Base-by-base conservation (phyloP, 2,888 invertebrate species). In the Acrocera orbiculus region DNA sequence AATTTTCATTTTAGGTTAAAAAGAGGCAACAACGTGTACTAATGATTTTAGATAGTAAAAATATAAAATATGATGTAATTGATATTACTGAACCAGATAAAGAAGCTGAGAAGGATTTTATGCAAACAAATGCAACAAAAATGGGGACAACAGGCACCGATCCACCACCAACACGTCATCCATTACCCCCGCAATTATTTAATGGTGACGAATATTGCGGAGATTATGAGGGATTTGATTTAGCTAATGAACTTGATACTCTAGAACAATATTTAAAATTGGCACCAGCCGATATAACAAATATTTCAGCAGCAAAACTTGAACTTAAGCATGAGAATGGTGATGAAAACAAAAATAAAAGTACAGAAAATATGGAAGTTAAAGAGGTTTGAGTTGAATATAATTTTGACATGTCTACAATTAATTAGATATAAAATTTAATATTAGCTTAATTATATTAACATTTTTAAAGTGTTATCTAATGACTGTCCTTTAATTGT, bases 81-180 rank as follows among this genome's bases (percentile, higher is more conserved):
- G 96, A 96, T 62, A 92, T 96, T 51, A 82, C 93, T 31, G 92
- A 92, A 58, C 90, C 93, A 13, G 86, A 82, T 32, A 77, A 75
- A 54, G 90, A 90, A 58, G 64, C 72, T 38, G 80, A 83, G 45
- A 85, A 87, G 61, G 82, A 85, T 47, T 82, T 83, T 52, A 92
- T 96, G 90, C 83, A 87, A 60, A 76, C 71, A 51, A 85, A 87
- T 57, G 73, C 81, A 32, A 81, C 75, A 43, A 69, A 75, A 40
- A 70, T 70, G 52, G 81, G 75, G 33, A 76, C 69, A 38, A 81
- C 80, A 29, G 73, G 76, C 25, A 70, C 76, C 52, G 77, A 77
- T 52, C 69, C 72, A 22, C 73, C 71, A 49, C 76, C 78, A 28
- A n/a, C n/a, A n/a, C 71, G 78, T 54, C 77, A 82, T 47, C 75